Base-by-base conservation (phyloP, 2,888 invertebrate genomes). In the Harpagoxenus sublaevis region DNA sequence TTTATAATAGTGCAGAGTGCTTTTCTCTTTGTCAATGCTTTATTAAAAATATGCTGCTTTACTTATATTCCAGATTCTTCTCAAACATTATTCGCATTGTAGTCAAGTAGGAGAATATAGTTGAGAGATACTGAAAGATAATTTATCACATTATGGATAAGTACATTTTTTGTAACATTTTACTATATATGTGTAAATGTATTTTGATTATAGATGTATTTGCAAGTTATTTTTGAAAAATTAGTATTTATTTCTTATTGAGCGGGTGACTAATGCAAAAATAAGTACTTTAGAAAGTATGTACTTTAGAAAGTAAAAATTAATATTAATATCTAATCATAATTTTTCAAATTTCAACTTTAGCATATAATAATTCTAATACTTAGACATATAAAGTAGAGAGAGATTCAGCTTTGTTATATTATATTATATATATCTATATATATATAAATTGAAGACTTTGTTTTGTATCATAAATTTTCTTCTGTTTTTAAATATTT, bases 71-170 rank as follows among this genome's bases (percentile, higher is more conserved):
- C 51, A 51, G 35, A n/a, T 15, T 62, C 9, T 48, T 81, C 53
- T n/a, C n/a, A 0, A 62, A 62, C 63, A 77, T 45, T 15, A 65
- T 55, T 42, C 78, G 78, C 60, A 83, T 68, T 39, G 83, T 78
- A 55, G 78, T 83, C 9, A 83, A 66, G 23, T 78, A 83, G 15
- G 83, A 83, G 3, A 83, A 66, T 51, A 79, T 31, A 3, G 68
- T 57, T 15, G 79, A 83, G 5, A 86, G 57, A 6, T 73, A 84
- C 71, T 84, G 28, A 9, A 71, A 85, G 23, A 23, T 23, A n/a
- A 73, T 77, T 51, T 39, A 28, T 51, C 2, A 75, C 45, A 77
- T 77, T 39, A 51, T 18, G 12, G 10, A 53, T 18, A 63, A 35
- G 12, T 23, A 48, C 15, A 23, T 42, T 31, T 31, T 51, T 77